Evolutionary conservation across 2,888 invertebrate genomes (phyloP).

Genomic region (Drosophila prostipennis): DNA sequence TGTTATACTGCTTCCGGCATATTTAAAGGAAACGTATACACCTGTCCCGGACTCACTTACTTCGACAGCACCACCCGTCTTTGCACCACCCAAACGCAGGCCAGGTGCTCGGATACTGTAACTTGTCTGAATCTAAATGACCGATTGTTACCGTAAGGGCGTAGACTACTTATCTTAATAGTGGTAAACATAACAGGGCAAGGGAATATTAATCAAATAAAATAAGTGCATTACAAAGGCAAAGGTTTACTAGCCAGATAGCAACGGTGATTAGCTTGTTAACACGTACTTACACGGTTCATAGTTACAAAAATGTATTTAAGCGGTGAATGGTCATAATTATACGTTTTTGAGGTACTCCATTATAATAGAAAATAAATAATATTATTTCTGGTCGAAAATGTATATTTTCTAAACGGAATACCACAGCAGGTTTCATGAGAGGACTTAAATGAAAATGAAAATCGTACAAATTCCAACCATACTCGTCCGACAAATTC

Average conservation of each 20-base stretch:
- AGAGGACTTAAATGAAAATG: background rate
- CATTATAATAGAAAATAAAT: too few species aligned
- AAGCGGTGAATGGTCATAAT: too few species aligned
- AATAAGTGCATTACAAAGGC: background rate
- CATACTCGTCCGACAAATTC: background rate
- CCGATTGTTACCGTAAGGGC: conserved; percentile 9
- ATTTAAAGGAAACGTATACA: conserved; percentile 57
- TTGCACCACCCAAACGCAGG: conserved; percentile 46
- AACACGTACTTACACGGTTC: too few species aligned
- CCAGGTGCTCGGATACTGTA: conserved; percentile 44
- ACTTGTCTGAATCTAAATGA: conserved; percentile 8
- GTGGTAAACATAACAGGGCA: background rate
- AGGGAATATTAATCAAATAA: conserved; percentile 4
- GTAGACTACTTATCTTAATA: background rate
- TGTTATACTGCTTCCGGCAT: conserved; percentile 33
- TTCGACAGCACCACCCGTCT: conserved; percentile 43
- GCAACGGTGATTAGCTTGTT: background rate
- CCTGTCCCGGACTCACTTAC: conserved; percentile 61
- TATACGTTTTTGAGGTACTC: too few species aligned
- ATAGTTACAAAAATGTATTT: too few species aligned
- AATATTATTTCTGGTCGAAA: too few species aligned
- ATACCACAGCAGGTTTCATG: background rate
- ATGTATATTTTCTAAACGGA: background rate
- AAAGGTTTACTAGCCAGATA: background rate
- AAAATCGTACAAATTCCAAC: background rate